Percentiles rank a stretch among this genome's conserved stretches.
Evolutionary conservation across 2,113 vertebrate genomes (phyloP).

Genomic region (Gasterosteus nipponicus): DNA sequence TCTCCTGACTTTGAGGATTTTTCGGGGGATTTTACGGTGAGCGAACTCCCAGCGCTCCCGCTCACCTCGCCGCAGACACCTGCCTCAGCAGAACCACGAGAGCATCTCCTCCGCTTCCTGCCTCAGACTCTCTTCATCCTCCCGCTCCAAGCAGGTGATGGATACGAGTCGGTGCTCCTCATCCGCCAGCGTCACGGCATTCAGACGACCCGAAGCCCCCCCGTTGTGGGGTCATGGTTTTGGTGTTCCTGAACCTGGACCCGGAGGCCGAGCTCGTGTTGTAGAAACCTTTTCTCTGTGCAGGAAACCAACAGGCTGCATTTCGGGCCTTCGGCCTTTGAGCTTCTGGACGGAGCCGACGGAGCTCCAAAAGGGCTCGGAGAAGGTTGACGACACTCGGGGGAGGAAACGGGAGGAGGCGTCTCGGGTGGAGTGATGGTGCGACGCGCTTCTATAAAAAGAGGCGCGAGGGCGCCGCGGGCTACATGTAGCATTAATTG

Average conservation of each 20-base stretch:
- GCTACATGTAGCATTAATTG: slow-evolving; percentile 81
- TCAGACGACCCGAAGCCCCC: too few species aligned
- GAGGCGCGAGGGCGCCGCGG: slow-evolving; percentile 53
- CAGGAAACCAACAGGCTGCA: too few species aligned
- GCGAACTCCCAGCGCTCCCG: slow-evolving; percentile 75
- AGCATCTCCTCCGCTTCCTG: slow-evolving; percentile 36
- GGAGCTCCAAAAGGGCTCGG: slow-evolving; percentile 1
- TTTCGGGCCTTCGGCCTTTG: not conserved
- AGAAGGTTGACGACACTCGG: slow-evolving; percentile 29
- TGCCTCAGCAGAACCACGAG: slow-evolving; percentile 78
- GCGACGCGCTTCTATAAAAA: slow-evolving; percentile 62
- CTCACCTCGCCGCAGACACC: slow-evolving; percentile 72
- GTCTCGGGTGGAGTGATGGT: slow-evolving; percentile 58
- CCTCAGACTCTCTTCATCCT: not conserved
- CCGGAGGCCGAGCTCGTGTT: too few species aligned
- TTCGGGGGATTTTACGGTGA: slow-evolving; percentile 73
- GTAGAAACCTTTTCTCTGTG: too few species aligned
- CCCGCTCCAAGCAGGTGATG: not conserved
- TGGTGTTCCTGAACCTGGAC: too few species aligned
- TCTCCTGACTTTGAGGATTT: slow-evolving; percentile 82
- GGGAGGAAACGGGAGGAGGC: slow-evolving; percentile 45
- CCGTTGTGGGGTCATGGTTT: too few species aligned
- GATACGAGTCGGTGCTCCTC: not conserved
- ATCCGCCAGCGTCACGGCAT: not conserved
- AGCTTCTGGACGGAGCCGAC: not conserved